Evolutionary conservation across 1,140 invertebrate genomes (phyloP), one percentile per base, ranked within the genome.

Genomic region (Eurosta solidaginis): DNA sequence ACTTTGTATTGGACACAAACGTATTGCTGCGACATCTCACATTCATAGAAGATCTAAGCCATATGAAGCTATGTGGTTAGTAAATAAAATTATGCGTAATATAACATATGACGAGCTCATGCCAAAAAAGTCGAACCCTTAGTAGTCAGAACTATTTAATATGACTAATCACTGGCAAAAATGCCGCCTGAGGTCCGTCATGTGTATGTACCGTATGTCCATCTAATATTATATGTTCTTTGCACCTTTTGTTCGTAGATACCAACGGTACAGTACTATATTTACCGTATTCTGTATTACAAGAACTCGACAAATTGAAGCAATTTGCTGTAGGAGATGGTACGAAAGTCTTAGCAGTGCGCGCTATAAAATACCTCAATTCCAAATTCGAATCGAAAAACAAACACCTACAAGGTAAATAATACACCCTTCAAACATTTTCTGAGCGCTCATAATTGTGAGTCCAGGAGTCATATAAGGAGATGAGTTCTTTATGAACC

Each of bases 281-380:
- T 47, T 36, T 84, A 77, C 83, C 83, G 1, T 84, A 83, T 76
- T 54, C 76, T 2, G 82, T 84, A 14, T 75, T 84, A 42, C 81
- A 81, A 47, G 86, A 87, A 68, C 78, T 87, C 59, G 86, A 87
- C 63, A 84, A 77, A 59, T 59, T 87, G 1, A 87, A 87, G 77
- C 59, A 76, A 3, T 63, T 68, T 12, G 73, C 77, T 2, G n/a
- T 49, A 10, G 40, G 80, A 5, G 73, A 73, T 49, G 59, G 77
- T 20, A 45, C 75, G 10, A 78, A 78, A 44, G 76, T 78, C 42
- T 20, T 47, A 25, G 85, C 86, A 10, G 50, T 81, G 17, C 78
- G 83, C 3, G 85, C 85, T 9, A 87, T 87, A n/a, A 82, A 80
- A 27, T 86, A 80, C 78, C 50, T 87, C 9, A 86, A 86, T 79